Base-by-base conservation (phyloP, 1,140 invertebrate genomes). In the Megalonaias nervosa region DNA sequence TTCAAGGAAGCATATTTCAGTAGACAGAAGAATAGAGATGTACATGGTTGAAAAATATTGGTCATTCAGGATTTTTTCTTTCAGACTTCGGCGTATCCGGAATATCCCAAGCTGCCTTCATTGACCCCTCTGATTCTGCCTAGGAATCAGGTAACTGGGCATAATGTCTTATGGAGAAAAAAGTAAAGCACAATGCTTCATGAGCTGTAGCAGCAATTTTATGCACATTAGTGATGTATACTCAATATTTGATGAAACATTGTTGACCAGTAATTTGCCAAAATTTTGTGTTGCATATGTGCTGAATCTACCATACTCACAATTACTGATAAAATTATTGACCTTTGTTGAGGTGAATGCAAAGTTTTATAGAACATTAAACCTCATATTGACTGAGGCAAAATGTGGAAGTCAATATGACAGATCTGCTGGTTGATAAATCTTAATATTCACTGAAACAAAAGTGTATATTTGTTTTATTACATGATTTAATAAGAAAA, bases 51-150 rank as follows among this genome's bases (percentile, higher is more conserved):
- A 48, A 4, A 48, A 48, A 48, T 5, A 71, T 17, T 6, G 4
- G 2, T 55, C 2, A 62, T 71, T 72, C 13, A 57, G 4, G 15
- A 38, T 59, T 71, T 60, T 60, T 82, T 82, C 15, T 68, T 82
- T 81, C 72, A 71, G n/a, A 74, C 76, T 55, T 74, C 71, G 5
- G 76, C 69, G 26, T 77, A 67, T 58, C 56, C 73, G n/a, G 80
- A 82, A 9, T 59, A 74, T 13, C 69, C 77, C 14, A 86, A 77
- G 70, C 75, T 89, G 16, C 87, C 86, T 58, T 84, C 86, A 57
- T 71, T 89, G 15, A 84, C 85, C 21, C 88, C 87, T 58, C 64
- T 89, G 1, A 82, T 89, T 60, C 74, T 89, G 15, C 86, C 87
- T 6, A 84, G 85, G 75, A 88, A 88, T 68, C 83, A 87, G 83